A percentile compares a stretch with the other conserved stretches of the same genome.
phyloP scores from a whole-genome alignment of 2,888 invertebrate species.

The Caenorhabditis japonica region DNA sequence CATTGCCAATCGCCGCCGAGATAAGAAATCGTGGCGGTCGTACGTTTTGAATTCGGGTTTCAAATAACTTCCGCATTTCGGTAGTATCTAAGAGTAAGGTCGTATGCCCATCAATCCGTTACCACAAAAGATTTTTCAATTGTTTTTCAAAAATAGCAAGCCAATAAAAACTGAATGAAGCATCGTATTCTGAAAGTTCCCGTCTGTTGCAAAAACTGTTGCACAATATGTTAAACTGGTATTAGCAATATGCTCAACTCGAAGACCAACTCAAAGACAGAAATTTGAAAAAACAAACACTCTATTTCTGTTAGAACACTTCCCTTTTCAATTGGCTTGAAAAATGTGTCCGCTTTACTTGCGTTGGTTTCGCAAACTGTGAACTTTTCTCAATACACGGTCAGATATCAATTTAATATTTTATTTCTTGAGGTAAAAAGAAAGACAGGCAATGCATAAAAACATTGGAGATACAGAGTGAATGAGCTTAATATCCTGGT shows the following conservation, averaged over 20 bases:
- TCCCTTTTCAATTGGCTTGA: too few species aligned
- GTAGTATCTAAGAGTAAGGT: constrained; percentile 28
- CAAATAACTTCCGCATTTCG: constrained; percentile 39
- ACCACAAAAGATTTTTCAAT: constrained; percentile 6
- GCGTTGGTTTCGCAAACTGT: too few species aligned
- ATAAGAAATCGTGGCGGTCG: constrained; percentile 26
- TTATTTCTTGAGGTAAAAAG: constrained; percentile 43
- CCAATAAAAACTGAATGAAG: too few species aligned
- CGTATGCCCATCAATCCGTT: constrained; percentile 24
- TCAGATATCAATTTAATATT: constrained; percentile 16
- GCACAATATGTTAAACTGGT: too few species aligned
- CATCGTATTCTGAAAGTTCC: too few species aligned
- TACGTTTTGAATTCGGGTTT: constrained; percentile 26
- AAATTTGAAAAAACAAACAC: too few species aligned
- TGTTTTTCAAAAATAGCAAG: neutral
- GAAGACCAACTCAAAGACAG: too few species aligned
- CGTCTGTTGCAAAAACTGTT: too few species aligned
- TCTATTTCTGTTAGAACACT: too few species aligned
- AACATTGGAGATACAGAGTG: constrained; percentile 49
- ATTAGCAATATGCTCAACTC: too few species aligned
- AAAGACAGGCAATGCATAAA: constrained; percentile 46
- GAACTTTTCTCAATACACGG: too few species aligned
- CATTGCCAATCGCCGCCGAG: constrained; percentile 28
- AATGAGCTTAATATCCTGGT: constrained; percentile 67
- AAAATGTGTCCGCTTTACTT: too few species aligned